Percentiles rank a stretch among this genome's conserved stretches.
phyloP scores from a whole-genome alignment of 2,888 invertebrate genomes.

The Diplolepis rosae region DNA sequence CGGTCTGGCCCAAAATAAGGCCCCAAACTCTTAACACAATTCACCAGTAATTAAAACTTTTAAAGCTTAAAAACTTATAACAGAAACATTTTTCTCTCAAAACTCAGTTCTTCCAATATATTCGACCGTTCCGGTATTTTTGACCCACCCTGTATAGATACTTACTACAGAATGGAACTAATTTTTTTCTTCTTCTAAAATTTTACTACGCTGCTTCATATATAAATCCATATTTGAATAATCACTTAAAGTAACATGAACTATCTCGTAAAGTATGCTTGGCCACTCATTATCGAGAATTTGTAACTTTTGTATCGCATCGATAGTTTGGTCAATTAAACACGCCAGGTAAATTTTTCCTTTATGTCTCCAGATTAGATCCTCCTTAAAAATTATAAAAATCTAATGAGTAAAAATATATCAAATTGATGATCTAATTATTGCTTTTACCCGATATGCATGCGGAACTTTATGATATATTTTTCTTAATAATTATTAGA shows the following conservation, averaged over 20 bases:
- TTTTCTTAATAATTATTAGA: too few relatives aligned
- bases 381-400: conserved; percentile 77
- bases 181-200: neutral
- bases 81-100: too few relatives aligned
- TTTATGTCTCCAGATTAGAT: conserved; percentile 82
- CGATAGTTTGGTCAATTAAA: conserved; percentile 83
- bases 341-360: conserved; percentile 82
- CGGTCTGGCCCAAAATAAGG: too few relatives aligned
- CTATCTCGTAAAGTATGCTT: conserved; percentile 83
- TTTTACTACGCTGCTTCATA: conserved; percentile 77
- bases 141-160: too few relatives aligned
- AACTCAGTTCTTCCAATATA: too few relatives aligned
- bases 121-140: too few relatives aligned
- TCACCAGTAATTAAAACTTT: too few relatives aligned
- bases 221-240: conserved; percentile 88
- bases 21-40: too few relatives aligned
- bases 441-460: too few relatives aligned
- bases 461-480: too few relatives aligned
- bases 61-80: too few relatives aligned
- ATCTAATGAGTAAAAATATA: conserved; percentile 30
- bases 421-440: too few relatives aligned
- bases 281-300: conserved; percentile 87
- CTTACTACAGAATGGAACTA: neutral
- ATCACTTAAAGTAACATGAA: conserved; percentile 85
- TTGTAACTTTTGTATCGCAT: conserved; percentile 85